Conservation (phyloP, 2,113 vertebrate genomes). For the Tachuris rubrigastra region DNA sequence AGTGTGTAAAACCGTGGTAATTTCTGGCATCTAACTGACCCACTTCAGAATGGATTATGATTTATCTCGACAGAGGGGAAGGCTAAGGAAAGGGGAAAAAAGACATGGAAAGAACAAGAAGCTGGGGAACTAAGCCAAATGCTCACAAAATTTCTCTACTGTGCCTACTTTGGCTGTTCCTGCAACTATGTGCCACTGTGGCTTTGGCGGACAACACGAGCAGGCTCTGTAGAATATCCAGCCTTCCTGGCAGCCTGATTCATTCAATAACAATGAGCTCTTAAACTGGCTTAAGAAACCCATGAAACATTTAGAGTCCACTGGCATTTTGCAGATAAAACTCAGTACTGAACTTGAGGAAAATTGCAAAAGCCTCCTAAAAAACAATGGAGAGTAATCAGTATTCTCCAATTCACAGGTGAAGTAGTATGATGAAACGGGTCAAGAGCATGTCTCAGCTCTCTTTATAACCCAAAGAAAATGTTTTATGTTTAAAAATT, state of each 20-base stretch:
- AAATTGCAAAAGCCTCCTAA: background rate
- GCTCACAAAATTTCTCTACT: constrained; percentile 35
- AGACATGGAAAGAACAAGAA: constrained; percentile 51
- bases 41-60: background rate
- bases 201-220: background rate
- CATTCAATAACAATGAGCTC: background rate
- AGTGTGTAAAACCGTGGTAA: background rate
- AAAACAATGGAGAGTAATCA: background rate
- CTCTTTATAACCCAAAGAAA: background rate
- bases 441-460: background rate
- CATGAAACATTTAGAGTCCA: background rate
- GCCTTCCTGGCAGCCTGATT: background rate
- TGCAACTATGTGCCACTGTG: constrained; percentile 39
- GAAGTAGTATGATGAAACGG: background rate
- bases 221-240: background rate
- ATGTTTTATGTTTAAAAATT: background rate
- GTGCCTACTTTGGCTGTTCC: constrained; percentile 49
- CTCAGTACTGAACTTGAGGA: background rate
- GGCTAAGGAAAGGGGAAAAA: background rate
- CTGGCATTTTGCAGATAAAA: background rate
- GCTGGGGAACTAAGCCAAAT: background rate
- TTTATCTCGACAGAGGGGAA: background rate
- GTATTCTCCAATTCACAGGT: background rate
- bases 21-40: background rate
- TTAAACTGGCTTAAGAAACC: background rate